phyloP scores from a whole-genome alignment of 1,140 invertebrate species.

The Pachyrhynchus sulphureomaculatus region DNA sequence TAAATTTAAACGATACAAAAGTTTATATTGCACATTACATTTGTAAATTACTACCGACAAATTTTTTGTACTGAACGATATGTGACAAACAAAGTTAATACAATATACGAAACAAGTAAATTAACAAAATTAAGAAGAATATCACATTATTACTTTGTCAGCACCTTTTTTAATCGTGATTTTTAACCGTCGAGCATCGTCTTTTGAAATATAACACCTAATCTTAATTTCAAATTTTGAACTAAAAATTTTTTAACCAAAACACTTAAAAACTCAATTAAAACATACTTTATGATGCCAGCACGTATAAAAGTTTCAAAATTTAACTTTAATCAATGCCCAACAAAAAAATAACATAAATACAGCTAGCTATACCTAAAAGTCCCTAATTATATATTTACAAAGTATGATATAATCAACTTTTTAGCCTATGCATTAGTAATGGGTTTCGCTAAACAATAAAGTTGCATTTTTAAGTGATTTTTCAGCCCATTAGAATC shows the following conservation, averaged over 20 bases:
- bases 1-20: constrained; percentile 33
- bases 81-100: constrained; percentile 43
- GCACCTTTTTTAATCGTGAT: constrained; percentile 45
- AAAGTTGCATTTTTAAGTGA: not conserved
- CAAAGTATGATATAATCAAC: constrained; percentile 3
- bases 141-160: constrained; percentile 47
- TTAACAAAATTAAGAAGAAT: constrained; percentile 47
- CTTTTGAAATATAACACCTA: not conserved
- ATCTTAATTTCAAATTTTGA: too few relatives aligned
- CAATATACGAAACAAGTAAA: constrained; percentile 46
- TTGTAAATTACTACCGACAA: constrained; percentile 40
- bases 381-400: constrained; percentile 16
- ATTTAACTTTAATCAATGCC: constrained; percentile 41
- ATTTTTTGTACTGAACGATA: constrained; percentile 48
- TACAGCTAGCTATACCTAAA: constrained; percentile 38
- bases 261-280: not conserved
- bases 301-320: constrained; percentile 27
- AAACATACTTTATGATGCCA: constrained; percentile 11
- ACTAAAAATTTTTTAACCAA: not conserved
- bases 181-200: constrained; percentile 23
- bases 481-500: not conserved
- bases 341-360: constrained; percentile 46
- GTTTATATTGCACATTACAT: constrained; percentile 49
- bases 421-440: not conserved
- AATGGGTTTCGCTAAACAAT: not conserved